A percentile compares a stretch with the other conserved stretches of the same genome.
Evolutionary conservation across 2,888 invertebrate genomes (phyloP).

Genomic region (Pelosia muscerda): DNA sequence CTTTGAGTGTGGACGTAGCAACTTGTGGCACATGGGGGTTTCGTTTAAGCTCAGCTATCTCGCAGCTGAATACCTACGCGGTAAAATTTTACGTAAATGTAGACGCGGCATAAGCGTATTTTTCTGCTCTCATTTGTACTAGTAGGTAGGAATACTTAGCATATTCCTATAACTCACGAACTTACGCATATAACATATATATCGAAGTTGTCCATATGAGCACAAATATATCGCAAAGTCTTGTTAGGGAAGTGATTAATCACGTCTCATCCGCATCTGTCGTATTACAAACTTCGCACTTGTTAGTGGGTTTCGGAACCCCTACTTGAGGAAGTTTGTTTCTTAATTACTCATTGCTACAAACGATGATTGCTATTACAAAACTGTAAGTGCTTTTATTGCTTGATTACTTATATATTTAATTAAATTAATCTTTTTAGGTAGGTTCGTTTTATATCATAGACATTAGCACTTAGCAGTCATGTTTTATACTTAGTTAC

Average conservation of each 20-base stretch:
- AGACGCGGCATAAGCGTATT: no score
- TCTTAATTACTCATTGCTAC: slow-evolving; percentile 44
- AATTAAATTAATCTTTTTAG: background rate
- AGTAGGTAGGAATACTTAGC: no score
- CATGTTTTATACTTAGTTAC: no score
- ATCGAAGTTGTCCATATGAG: slow-evolving; percentile 24
- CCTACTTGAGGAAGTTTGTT: slow-evolving; percentile 58
- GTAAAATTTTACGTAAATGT: no score
- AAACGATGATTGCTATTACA: slow-evolving; percentile 24
- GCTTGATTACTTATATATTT: background rate
- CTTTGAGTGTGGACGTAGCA: no score
- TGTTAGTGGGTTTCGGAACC: slow-evolving; percentile 57
- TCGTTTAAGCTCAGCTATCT: no score
- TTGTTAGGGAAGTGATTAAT: slow-evolving; percentile 59
- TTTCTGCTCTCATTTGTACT: no score
- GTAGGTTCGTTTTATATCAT: no score
- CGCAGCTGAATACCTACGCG: no score
- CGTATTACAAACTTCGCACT: slow-evolving; percentile 60
- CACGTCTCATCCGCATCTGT: slow-evolving; percentile 65
- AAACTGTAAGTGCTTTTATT: slow-evolving; percentile 14
- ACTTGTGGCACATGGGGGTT: no score
- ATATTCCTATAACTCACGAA: background rate
- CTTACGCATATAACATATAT: background rate
- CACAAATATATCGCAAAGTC: slow-evolving; percentile 31
- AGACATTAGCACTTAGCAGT: no score